These are phyloP conservation scores for Brachionus rotundiformis DNA, from an alignment of 1,140 invertebrate genomes.

Conservation along the genomic window DNA sequence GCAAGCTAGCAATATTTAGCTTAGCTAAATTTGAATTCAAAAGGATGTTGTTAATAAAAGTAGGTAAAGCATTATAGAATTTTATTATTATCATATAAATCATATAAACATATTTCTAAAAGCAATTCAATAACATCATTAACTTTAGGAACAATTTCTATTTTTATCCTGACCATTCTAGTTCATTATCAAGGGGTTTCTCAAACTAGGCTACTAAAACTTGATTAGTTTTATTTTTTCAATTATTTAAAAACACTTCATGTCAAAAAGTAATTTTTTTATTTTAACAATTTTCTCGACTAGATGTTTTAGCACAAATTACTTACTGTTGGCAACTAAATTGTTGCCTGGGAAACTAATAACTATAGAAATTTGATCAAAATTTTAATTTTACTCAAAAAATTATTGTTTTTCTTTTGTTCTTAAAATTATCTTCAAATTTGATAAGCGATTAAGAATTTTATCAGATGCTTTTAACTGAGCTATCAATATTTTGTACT, in stretches of 20 bases:
- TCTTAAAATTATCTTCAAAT: not conserved
- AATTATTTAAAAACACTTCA: not conserved
- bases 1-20: conserved; percentile 17
- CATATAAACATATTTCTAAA: not conserved
- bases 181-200: not conserved
- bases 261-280: conserved; percentile 32
- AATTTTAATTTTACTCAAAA: not conserved
- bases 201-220: conserved; percentile 12
- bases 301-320: not conserved
- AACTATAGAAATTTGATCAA: conserved; percentile 8
- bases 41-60: conserved; percentile 25
- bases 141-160: conserved; percentile 20
- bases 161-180: not conserved
- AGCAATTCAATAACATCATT: conserved; percentile 24
- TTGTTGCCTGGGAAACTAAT: not conserved
- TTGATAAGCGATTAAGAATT: not conserved
- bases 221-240: not conserved
- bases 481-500: not conserved
- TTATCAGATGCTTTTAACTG: not conserved
- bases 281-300: not conserved
- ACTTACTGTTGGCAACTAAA: not conserved
- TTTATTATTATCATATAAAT: not conserved
- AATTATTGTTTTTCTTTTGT: not conserved
- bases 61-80: conserved; percentile 31
- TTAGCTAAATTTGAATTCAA: not conserved